These are phyloP conservation scores for Myopa testacea DNA, from an alignment of 2,888 invertebrate genomes.

Conservation along the genomic window DNA sequence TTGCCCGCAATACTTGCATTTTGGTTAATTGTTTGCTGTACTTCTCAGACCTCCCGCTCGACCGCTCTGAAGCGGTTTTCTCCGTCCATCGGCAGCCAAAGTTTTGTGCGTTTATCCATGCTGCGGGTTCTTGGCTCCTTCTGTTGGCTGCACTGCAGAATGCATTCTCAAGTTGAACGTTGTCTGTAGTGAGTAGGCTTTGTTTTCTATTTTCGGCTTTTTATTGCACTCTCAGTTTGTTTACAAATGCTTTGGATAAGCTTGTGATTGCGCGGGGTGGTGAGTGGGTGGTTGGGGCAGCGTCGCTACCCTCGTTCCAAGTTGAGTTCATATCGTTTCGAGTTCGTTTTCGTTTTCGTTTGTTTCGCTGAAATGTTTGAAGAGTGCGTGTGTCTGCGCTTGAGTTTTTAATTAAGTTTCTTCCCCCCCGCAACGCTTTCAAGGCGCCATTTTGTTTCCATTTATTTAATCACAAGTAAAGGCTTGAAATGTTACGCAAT, in stretches of 20 bases:
- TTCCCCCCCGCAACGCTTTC: neutral
- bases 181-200: neutral
- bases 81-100: neutral
- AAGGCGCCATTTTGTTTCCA: conserved; percentile 4
- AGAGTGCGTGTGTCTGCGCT: conserved; percentile 30
- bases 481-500: too few relatives aligned
- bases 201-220: conserved; percentile 8
- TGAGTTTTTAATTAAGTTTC: conserved; percentile 20
- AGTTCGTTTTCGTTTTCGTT: conserved; percentile 10
- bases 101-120: conserved; percentile 17
- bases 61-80: neutral
- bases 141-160: conserved; percentile 21
- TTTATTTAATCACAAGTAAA: neutral
- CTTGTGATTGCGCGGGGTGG: neutral
- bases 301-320: neutral
- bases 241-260: conserved; percentile 34
- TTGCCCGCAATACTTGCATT: neutral
- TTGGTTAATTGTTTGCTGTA: conserved; percentile 24
- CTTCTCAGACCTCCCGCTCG: neutral
- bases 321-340: conserved; percentile 1
- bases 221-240: conserved; percentile 32
- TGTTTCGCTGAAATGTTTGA: conserved; percentile 18
- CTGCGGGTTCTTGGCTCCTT: conserved; percentile 12
- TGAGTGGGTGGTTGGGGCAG: neutral
- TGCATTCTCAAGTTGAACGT: conserved; percentile 26